Evolutionary conservation across 2,113 vertebrate genomes (phyloP).

Genomic region (Nesogale talazaci): DNA sequence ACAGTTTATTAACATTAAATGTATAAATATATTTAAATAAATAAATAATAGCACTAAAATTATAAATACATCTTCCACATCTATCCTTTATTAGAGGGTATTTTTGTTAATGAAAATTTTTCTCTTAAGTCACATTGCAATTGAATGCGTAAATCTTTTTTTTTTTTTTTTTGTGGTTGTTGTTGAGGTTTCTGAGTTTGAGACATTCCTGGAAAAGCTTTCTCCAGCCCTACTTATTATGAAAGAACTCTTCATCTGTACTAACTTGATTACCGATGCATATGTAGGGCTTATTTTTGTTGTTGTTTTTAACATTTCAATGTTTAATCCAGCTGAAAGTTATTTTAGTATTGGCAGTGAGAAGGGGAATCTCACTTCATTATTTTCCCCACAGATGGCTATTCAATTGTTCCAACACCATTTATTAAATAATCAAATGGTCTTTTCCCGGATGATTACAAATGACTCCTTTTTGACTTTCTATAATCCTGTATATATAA

Average conservation of each 20-base stretch:
- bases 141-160: neutral
- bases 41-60: too few relatives aligned
- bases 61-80: neutral
- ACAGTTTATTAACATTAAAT: too few relatives aligned
- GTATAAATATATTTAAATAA: too few relatives aligned
- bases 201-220: neutral
- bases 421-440: neutral
- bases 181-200: neutral
- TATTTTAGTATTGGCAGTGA: neutral
- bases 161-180: neutral
- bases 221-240: neutral
- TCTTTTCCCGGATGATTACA: neutral
- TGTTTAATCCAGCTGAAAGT: neutral
- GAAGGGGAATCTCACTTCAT: neutral
- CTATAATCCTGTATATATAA: too few relatives aligned
- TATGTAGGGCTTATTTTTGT: neutral
- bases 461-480: neutral
- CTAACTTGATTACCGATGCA: neutral
- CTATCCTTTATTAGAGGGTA: neutral
- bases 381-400: neutral
- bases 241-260: neutral
- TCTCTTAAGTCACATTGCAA: neutral
- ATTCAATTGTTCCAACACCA: neutral
- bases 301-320: conserved; percentile 1
- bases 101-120: neutral